Conservation (phyloP, 2,113 vertebrate species). For the Takifugu bimaculatus region DNA sequence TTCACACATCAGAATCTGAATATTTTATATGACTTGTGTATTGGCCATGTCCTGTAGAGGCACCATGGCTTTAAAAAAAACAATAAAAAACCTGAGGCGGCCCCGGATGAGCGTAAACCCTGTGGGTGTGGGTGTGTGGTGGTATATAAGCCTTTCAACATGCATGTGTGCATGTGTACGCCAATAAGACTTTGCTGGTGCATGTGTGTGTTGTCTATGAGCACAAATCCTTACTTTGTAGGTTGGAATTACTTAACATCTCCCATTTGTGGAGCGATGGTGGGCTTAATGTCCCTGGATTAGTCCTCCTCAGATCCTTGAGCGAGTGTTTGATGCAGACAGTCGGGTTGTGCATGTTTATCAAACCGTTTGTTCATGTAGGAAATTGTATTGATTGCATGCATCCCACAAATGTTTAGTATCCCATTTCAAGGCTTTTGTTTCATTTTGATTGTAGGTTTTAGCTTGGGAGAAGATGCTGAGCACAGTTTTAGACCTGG, state of each 20-base stretch:
- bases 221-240: slow-evolving; percentile 56
- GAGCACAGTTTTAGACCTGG: background rate
- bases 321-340: slow-evolving; percentile 24
- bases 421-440: slow-evolving; percentile 14
- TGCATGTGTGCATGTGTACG: slow-evolving; percentile 28
- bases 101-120: slow-evolving; percentile 55
- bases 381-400: slow-evolving; percentile 17
- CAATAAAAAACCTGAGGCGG: slow-evolving; percentile 28
- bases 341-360: slow-evolving; percentile 9
- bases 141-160: slow-evolving; percentile 33
- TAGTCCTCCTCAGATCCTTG: slow-evolving; percentile 43
- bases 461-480: background rate
- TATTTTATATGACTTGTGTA: slow-evolving; percentile 15
- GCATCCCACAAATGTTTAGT: slow-evolving; percentile 3
- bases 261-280: slow-evolving; percentile 36
- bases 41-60: slow-evolving; percentile 5
- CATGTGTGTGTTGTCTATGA: slow-evolving; percentile 40
- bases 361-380: background rate
- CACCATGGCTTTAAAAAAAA: slow-evolving; percentile 41
- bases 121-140: slow-evolving; percentile 24
- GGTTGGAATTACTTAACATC: slow-evolving; percentile 55
- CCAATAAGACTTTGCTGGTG: slow-evolving; percentile 7
- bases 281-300: slow-evolving; percentile 56
- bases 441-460: slow-evolving; percentile 8
- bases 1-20: background rate